Conservation (phyloP, 2,113 vertebrate species). For the Oreochromis niloticus region DNA sequence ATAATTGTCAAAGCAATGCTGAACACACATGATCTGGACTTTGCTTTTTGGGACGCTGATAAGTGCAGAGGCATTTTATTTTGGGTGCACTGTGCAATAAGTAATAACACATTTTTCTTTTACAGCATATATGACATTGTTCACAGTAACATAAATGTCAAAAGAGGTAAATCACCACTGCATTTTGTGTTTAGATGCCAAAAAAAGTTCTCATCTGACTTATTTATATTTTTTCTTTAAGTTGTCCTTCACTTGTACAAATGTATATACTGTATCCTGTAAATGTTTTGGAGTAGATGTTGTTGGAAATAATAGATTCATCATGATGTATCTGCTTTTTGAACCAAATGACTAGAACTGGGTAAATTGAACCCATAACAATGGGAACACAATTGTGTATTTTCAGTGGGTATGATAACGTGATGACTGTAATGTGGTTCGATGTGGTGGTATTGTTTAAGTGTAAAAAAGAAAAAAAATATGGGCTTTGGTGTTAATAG, state of each 20-base stretch:
- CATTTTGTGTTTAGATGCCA: neutral
- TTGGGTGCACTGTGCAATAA: constrained; percentile 14
- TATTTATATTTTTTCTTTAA: constrained; percentile 49
- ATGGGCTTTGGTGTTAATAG: neutral
- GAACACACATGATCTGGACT: neutral
- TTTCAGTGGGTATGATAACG: constrained; percentile 4
- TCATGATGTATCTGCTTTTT: constrained; percentile 7
- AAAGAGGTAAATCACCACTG: neutral
- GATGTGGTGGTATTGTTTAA: neutral
- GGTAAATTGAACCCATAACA: neutral
- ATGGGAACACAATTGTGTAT: neutral
- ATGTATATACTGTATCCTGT: constrained; percentile 59
- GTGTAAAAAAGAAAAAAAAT: neutral
- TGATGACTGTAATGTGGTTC: neutral
- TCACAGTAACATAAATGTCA: neutral
- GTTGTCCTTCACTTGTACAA: constrained; percentile 34
- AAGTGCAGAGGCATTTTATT: neutral
- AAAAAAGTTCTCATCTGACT: constrained; percentile 5
- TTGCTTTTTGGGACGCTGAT: neutral
- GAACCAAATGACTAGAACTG: constrained; percentile 12
- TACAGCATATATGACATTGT: neutral
- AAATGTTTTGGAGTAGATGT: constrained; percentile 53
- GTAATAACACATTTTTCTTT: neutral
- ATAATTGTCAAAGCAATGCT: neutral
- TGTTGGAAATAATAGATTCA: constrained; percentile 20